Evolutionary conservation across 2,888 invertebrate genomes (phyloP).

Genomic region (Xanthia togata): DNA sequence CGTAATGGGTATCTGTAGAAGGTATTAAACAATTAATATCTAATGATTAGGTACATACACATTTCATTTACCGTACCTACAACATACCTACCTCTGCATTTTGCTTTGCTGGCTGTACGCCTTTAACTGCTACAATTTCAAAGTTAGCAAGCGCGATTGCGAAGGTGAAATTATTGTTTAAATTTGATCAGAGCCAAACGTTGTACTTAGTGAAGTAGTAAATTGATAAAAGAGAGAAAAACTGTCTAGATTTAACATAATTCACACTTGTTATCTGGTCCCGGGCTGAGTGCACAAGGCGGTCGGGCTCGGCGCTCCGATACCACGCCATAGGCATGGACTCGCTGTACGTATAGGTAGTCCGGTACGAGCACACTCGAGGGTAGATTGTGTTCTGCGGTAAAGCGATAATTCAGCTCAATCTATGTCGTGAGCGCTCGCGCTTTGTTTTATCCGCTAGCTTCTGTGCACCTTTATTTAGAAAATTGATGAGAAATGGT

Average conservation of each 20-base stretch:
- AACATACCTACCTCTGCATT: slow-evolving; percentile 11
- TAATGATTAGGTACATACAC: slow-evolving; percentile 20
- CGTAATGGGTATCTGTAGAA: slow-evolving; percentile 40
- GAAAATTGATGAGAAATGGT: slow-evolving; percentile 91
- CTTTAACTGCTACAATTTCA: slow-evolving; percentile 43
- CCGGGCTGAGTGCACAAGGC: slow-evolving; percentile 81
- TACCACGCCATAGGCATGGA: slow-evolving; percentile 59
- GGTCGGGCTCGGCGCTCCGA: slow-evolving; percentile 70
- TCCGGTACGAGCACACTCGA: slow-evolving; percentile 56
- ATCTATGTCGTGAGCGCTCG: slow-evolving; percentile 90
- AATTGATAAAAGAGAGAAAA: slow-evolving; percentile 86
- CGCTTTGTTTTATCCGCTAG: slow-evolving; percentile 90
- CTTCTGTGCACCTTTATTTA: slow-evolving; percentile 91
- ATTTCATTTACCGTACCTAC: slow-evolving; percentile 13
- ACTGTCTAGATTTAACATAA: slow-evolving; percentile 86
- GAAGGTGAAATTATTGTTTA: slow-evolving; percentile 72
- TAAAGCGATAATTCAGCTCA: slow-evolving; percentile 90
- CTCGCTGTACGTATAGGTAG: slow-evolving; percentile 26
- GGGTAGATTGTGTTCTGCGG: slow-evolving; percentile 89
- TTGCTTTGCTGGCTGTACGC: slow-evolving; percentile 21
- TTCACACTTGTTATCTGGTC: slow-evolving; percentile 86
- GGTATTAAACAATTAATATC: slow-evolving; percentile 42
- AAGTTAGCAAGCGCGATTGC: slow-evolving; percentile 51
- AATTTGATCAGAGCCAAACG: slow-evolving; percentile 83
- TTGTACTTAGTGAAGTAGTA: slow-evolving; percentile 81